Conservation (phyloP, 2,888 invertebrate species). For the Monochamus alternatus region DNA sequence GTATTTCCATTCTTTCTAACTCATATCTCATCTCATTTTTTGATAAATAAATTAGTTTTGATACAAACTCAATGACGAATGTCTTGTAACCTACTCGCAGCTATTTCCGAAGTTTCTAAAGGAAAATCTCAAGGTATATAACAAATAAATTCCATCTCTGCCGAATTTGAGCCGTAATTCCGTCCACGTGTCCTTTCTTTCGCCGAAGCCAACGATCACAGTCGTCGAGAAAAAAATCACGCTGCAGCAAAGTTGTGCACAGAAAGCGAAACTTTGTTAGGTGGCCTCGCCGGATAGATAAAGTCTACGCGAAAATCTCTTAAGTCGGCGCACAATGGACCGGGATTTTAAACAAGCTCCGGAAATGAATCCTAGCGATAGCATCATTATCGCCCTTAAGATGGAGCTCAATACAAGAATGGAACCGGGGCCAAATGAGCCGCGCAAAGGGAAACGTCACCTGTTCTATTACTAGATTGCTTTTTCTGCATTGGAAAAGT, state of each 20-base stretch:
- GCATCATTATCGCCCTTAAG: slow-evolving; percentile 66
- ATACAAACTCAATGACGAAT: no score
- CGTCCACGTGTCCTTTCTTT: slow-evolving; percentile 4
- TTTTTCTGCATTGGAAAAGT: slow-evolving; percentile 38
- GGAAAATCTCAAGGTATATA: no score
- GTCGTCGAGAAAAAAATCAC: slow-evolving; percentile 14
- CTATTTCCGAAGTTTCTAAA: no score
- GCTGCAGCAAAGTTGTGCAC: slow-evolving; percentile 27
- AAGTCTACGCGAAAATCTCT: slow-evolving; percentile 50
- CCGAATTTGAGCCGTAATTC: background rate
- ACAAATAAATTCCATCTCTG: background rate
- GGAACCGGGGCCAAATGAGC: slow-evolving; percentile 46
- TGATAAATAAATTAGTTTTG: no score
- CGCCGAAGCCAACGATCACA: background rate
- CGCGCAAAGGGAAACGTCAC: slow-evolving; percentile 38
- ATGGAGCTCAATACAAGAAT: slow-evolving; percentile 49
- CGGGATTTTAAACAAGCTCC: slow-evolving; percentile 66
- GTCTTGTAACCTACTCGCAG: no score
- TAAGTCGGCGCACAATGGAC: slow-evolving; percentile 63
- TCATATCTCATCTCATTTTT: no score
- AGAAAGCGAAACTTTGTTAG: slow-evolving; percentile 43
- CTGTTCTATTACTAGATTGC: slow-evolving; percentile 55
- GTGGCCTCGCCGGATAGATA: slow-evolving; percentile 44
- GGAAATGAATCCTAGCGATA: slow-evolving; percentile 68
- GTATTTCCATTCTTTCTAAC: no score